Percentiles rank a stretch among this genome's conserved stretches.
Evolutionary conservation across 2,113 vertebrate genomes (phyloP).

Genomic region (Acanthisitta chloris): DNA sequence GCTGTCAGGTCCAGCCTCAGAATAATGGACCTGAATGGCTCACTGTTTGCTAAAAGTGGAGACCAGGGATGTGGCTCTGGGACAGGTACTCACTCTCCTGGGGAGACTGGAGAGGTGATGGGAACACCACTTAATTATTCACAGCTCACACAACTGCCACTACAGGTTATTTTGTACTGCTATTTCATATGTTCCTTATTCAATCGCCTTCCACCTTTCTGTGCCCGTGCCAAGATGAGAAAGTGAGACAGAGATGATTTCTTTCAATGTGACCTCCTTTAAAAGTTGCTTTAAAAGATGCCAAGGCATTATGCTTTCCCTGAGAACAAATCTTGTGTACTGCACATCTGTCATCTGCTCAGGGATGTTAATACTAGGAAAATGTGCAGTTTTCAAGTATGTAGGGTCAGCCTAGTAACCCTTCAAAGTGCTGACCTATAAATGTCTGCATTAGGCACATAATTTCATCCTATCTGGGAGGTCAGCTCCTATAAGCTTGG

Average conservation of each 20-base stretch:
- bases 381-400: not conserved
- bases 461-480: not conserved
- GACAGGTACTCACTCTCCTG: not conserved
- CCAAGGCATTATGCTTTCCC: not conserved
- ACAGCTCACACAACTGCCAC: not conserved
- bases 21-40: not conserved
- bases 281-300: not conserved
- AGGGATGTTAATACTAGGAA: not conserved
- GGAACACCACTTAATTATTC: not conserved
- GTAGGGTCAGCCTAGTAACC: not conserved
- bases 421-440: not conserved
- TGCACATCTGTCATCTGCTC: not conserved
- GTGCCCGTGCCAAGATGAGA: not conserved
- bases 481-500: not conserved
- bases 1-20: not conserved
- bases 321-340: not conserved
- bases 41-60: not conserved
- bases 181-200: not conserved
- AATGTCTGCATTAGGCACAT: not conserved
- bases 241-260: not conserved
- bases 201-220: not conserved
- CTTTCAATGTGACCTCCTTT: not conserved
- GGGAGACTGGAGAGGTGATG: not conserved
- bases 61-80: not conserved
- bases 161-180: not conserved